Evolutionary conservation across 2,888 invertebrate genomes (phyloP).

Genomic region (Macropis europaea): DNA sequence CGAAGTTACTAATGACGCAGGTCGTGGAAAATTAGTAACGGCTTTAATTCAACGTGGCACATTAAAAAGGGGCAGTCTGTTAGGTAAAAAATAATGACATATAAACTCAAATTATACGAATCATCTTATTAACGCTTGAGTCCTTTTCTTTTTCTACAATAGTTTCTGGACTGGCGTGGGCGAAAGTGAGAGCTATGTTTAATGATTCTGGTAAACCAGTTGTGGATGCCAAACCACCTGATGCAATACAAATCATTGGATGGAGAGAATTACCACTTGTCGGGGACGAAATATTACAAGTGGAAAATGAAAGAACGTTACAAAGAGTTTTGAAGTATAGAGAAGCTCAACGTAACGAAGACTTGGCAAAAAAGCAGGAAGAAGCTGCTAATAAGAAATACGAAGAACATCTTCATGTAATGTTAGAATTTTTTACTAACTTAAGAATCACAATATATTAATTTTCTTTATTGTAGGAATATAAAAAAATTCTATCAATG

Average conservation of each 20-base stretch:
- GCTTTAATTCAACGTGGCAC: conserved; percentile 84
- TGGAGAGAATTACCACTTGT: conserved; percentile 95
- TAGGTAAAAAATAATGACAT: conserved; percentile 74
- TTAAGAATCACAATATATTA: background rate
- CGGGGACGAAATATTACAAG: conserved; percentile 93
- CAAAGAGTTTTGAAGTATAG: conserved; percentile 86
- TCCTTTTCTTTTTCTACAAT: conserved; percentile 72
- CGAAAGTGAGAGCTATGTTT: conserved; percentile 90
- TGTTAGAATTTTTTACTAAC: conserved; percentile 2
- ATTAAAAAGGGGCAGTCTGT: conserved; percentile 81
- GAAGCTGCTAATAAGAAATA: conserved; percentile 85
- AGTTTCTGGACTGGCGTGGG: conserved; percentile 92
- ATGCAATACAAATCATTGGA: conserved; percentile 92
- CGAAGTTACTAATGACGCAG: conserved; percentile 88
- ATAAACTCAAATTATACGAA: background rate
- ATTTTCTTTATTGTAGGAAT: conserved; percentile 78
- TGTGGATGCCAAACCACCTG: conserved; percentile 87
- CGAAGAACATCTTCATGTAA: conserved; percentile 83
- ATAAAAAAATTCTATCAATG: conserved; percentile 83
- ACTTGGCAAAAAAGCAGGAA: conserved; percentile 84
- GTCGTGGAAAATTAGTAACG: conserved; percentile 84
- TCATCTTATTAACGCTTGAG: background rate
- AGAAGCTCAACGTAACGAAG: conserved; percentile 82
- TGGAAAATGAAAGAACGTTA: conserved; percentile 87
- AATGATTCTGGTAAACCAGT: conserved; percentile 88